Evolutionary conservation across 2,888 invertebrate species (phyloP), one percentile per base, ranked within the genome.

Genomic region (Stenotaenia linearis): DNA sequence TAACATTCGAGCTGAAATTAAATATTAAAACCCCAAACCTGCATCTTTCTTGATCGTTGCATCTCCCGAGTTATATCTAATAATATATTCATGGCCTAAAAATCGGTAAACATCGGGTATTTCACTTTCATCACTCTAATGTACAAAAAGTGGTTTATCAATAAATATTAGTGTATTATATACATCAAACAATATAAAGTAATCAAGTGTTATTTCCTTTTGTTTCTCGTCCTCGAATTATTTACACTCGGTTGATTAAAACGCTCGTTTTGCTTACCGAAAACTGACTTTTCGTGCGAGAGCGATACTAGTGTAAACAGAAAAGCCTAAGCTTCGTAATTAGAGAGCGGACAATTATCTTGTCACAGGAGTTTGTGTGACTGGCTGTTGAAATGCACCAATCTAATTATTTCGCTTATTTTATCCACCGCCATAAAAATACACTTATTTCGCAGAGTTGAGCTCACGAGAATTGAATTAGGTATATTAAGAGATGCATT

Each of bases 231-330:
- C 28, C 23, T 28, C 12, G 28, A 69, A 69, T 69, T 69, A 69
- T 28, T 69, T 28, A 69, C 69, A 69, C 69, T 69, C n/a, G 69
- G 69, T n/a, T 69, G 69, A 69, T 69, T 69, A 69, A 69, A 69
- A 69, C 69, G 2, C 25, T 69, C 25, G 69, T 69, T 69, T 69
- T 28, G 12, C 69, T 25, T 12, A 69, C 28, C 23, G 25, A 28
- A 69, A 69, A 69, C 69, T 69, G 69, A 69, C 69, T 69, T 69
- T 69, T 69, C 28, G 69, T 69, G 69, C 28, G 28, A 28, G 69
- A 23, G 69, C 28, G 25, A 69, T 69, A 28, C 69, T 69, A 25
- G 69, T 69, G 28, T 28, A 28, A 69, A 69, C 69, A 69, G 15
- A 69, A 56, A 23, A 15, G 25, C 69, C 25, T 69, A 69, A 69